Percentiles rank a stretch among this genome's conserved stretches.
Conservation (phyloP, 2,888 invertebrate genomes). For the Carcina quercana region DNA sequence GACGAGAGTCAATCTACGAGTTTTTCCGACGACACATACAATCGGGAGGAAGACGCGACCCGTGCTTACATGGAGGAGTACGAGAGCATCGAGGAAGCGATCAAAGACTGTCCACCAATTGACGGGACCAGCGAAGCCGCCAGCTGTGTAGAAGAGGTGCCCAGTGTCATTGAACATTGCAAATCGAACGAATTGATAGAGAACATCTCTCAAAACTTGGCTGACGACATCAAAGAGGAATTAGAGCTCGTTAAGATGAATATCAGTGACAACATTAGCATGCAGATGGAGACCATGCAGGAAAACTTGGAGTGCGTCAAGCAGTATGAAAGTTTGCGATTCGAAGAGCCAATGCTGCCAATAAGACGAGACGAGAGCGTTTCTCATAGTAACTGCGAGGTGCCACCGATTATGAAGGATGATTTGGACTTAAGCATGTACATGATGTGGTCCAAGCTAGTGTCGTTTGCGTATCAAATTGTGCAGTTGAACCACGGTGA, state of each 20-base stretch:
- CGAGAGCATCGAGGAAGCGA: constrained; percentile 25
- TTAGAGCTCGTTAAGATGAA: constrained; percentile 25
- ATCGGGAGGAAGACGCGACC: too few species aligned
- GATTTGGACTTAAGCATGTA: constrained; percentile 27
- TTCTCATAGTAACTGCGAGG: constrained; percentile 15
- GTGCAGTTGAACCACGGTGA: constrained; percentile 51
- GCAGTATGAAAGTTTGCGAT: constrained; percentile 29
- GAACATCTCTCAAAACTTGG: constrained; percentile 17
- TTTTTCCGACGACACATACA: too few species aligned
- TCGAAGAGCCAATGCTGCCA: constrained; percentile 20
- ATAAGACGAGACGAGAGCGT: constrained; percentile 5
- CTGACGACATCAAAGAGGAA: constrained; percentile 27
- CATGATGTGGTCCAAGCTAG: constrained; percentile 50
- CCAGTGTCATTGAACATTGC: constrained; percentile 32
- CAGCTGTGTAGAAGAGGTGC: constrained; percentile 29
- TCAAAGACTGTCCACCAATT: constrained; percentile 24
- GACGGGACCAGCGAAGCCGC: too few species aligned
- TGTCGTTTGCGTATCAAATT: constrained; percentile 55
- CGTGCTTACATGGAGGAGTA: constrained; percentile 29
- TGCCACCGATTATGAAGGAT: constrained; percentile 13
- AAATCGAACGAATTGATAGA: constrained; percentile 21
- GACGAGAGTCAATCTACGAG: too few species aligned
- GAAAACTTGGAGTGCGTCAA: constrained; percentile 42
- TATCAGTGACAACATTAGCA: constrained; percentile 36
- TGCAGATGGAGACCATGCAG: constrained; percentile 41